A percentile compares a stretch with the other conserved stretches of the same genome.
Evolutionary conservation across 2,113 vertebrate species (phyloP).

Genomic region (Mellivora capensis): DNA sequence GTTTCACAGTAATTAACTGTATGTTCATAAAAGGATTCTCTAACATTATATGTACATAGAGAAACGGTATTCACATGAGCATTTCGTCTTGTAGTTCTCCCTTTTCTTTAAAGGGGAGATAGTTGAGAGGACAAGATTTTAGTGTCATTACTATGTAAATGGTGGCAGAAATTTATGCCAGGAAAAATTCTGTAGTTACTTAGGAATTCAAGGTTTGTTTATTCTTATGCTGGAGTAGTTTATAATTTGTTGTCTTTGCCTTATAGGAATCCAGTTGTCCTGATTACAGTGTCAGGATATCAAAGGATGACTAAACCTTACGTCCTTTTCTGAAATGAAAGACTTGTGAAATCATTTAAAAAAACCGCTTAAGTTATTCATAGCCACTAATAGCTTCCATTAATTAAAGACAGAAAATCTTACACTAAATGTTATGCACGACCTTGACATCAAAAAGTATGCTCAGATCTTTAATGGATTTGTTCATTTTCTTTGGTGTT

Average conservation of each 20-base stretch:
- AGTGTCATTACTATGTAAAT: neutral
- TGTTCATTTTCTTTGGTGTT: constrained; percentile 54
- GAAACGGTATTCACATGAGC: neutral
- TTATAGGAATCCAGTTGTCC: neutral
- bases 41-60: neutral
- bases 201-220: constrained; percentile 30
- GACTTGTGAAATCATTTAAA: neutral
- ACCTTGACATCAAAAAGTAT: constrained; percentile 19
- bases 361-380: neutral
- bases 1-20: neutral
- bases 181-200: neutral
- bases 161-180: neutral
- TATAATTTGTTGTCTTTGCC: constrained; percentile 10
- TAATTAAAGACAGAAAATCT: constrained; percentile 28
- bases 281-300: neutral
- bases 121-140: neutral
- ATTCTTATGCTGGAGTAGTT: neutral
- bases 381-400: neutral
- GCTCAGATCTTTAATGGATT: constrained; percentile 3
- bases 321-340: constrained; percentile 19
- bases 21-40: neutral
- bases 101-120: neutral
- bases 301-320: neutral
- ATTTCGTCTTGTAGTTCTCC: neutral
- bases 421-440: neutral